Evolutionary conservation across 2,797 vertebrate genomes (phyloP), one percentile per base, ranked within the genome.

Genomic region (Leptodactylus fallax): DNA sequence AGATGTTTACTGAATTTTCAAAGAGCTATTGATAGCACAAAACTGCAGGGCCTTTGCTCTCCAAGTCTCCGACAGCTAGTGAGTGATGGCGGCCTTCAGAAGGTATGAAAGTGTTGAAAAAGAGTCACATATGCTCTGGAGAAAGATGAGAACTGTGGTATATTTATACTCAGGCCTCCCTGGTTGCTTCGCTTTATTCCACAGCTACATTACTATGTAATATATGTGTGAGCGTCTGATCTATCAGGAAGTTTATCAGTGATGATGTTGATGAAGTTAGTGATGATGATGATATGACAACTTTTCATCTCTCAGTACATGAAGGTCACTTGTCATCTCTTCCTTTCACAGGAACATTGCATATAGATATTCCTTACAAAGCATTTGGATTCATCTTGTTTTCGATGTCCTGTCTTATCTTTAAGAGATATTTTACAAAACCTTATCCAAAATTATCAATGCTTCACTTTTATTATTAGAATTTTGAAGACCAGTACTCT

Each of bases 21-120:
- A 86, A 88, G 86, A 25, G 58, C 83, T 90, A 87, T 88, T 67
- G 87, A 79, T 81, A 72, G 89, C 65, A 81, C 7, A 23, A 65
- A 81, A 85, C 77, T 55, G 65, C 36, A 61, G 53, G 81, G 45
- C n/a, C 19, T 53, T 72, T 53, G 7, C 2, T 63, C 58, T 85
- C 49, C 87, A 16, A 27, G 71, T 81, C 49, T 79, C 60, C 56
- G 77, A 85, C 87, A 88, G 82, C 82, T 10, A 47, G 79, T 85
- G 86, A 90, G 77, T 85, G 65, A 80, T 78, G n/a, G 13, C 7
- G 53, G 47, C 85, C 82, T n/a, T 76, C 80, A 0, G 49, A 8
- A 63, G 51, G 72, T 45, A 12, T 19, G 74, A 58, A 72, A 47
- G 81, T 51, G 88, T 78, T 53, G 55, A 72, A 87, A 83, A 86